Conservation (phyloP, 2,113 vertebrate genomes). For the Globicephala melas region DNA sequence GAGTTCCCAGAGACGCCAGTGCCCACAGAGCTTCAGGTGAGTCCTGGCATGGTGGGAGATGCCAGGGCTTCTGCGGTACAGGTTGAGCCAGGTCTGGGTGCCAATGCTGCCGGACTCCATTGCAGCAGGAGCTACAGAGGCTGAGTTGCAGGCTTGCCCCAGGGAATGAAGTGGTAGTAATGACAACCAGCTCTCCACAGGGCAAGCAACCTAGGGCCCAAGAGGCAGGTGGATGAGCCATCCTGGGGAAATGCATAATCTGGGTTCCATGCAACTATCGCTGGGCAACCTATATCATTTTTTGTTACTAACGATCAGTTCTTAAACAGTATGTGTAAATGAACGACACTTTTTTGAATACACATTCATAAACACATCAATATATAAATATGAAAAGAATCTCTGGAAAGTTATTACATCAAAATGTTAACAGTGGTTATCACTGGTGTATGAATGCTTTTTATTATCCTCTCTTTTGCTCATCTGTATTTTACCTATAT, state of each 20-base stretch:
- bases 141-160: not conserved
- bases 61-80: not conserved
- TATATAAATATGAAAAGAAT: not conserved
- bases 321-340: not conserved
- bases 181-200: not conserved
- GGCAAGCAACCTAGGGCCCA: not conserved
- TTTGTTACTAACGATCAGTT: not conserved
- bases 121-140: fast-evolving
- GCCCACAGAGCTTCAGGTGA: not conserved
- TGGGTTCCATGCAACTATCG: not conserved
- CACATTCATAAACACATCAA: not conserved
- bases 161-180: not conserved
- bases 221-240: not conserved
- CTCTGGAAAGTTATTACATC: not conserved
- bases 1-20: not conserved
- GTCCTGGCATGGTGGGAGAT: not conserved
- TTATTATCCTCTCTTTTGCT: not conserved
- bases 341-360: not conserved
- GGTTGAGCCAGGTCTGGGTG: too few species aligned
- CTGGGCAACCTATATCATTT: not conserved
- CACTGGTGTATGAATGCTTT: not conserved
- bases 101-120: not conserved
- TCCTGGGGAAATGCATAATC: not conserved
- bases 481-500: not conserved
- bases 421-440: not conserved